Percentiles rank a stretch among this genome's conserved stretches.
These are phyloP conservation scores for Spinibarbus caldwelli DNA, from an alignment of 2,797 vertebrate genomes.

Conservation along the genomic window DNA sequence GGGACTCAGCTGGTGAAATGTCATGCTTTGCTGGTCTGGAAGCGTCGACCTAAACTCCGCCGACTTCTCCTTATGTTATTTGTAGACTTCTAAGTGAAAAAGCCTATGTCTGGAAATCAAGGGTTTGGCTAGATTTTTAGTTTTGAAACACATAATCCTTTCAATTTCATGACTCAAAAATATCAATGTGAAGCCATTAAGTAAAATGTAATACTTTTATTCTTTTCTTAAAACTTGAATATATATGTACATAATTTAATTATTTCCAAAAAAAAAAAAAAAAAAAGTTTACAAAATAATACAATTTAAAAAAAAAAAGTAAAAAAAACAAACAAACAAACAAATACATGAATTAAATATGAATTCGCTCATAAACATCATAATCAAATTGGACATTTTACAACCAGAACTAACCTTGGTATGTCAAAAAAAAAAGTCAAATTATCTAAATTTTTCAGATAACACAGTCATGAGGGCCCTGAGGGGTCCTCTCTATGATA, in stretches of 20 bases:
- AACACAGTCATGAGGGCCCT: not conserved
- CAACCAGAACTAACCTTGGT: not conserved
- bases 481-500: not conserved
- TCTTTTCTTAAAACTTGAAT: too few species aligned
- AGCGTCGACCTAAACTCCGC: not conserved
- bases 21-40: not conserved
- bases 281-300: too few species aligned
- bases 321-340: too few species aligned
- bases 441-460: not conserved
- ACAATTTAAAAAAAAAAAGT: too few species aligned
- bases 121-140: too few species aligned
- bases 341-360: too few species aligned
- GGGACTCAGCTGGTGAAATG: slow-evolving; percentile 32
- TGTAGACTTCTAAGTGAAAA: not conserved
- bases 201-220: too few species aligned
- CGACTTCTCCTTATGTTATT: not conserved
- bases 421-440: not conserved
- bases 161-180: too few species aligned
- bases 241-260: not conserved
- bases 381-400: not conserved
- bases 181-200: too few species aligned
- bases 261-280: not conserved
- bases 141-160: too few species aligned
- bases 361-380: too few species aligned
- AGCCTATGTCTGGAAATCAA: slow-evolving; percentile 1